A percentile compares a stretch with the other conserved stretches of the same genome.
Evolutionary conservation across 1,140 invertebrate genomes (phyloP).

Genomic region (Cydia splendana): DNA sequence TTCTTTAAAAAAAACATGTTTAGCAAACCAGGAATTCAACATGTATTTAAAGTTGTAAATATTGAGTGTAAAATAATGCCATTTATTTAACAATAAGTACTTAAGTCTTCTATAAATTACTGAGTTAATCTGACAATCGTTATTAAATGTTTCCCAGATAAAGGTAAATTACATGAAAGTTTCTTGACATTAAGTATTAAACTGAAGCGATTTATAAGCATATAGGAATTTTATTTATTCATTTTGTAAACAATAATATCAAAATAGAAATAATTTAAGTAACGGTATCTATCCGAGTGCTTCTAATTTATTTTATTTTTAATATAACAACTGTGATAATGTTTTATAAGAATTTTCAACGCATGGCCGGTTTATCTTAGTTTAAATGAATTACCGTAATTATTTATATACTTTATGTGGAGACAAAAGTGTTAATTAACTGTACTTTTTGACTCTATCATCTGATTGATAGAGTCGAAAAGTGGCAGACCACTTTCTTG

Average conservation of each 20-base stretch:
- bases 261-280: neutral
- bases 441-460: too few relatives aligned
- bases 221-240: neutral
- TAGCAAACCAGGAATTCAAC: neutral
- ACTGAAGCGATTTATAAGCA: too few relatives aligned
- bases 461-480: too few relatives aligned
- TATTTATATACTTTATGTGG: too few relatives aligned
- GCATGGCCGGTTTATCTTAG: neutral
- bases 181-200: too few relatives aligned
- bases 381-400: too few relatives aligned
- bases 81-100: neutral
- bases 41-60: slow-evolving; percentile 14
- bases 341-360: neutral
- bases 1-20: neutral
- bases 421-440: too few relatives aligned
- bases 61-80: neutral
- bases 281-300: neutral
- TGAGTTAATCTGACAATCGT: neutral
- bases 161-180: neutral
- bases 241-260: neutral
- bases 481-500: too few relatives aligned
- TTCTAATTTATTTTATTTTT: neutral
- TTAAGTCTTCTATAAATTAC: too few relatives aligned
- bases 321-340: neutral
- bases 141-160: neutral